A percentile compares a stretch with the other conserved stretches of the same genome.
Conservation (phyloP, 2,797 vertebrate species). For the Sebastes nivosus region DNA sequence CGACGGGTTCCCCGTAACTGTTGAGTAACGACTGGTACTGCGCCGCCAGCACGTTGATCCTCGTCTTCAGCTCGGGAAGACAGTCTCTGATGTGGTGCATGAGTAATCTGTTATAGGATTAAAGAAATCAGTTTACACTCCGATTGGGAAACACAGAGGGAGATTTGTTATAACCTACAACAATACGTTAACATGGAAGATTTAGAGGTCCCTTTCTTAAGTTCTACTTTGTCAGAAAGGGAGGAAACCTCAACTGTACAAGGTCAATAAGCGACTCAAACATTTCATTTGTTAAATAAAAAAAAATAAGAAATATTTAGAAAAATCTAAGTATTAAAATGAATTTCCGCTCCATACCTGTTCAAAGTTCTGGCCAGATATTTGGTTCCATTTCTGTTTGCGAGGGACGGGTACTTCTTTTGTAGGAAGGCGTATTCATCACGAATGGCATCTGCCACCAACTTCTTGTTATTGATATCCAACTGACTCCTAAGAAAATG, state of each 20-base stretch:
- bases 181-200: background rate
- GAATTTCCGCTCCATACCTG: conserved; percentile 79
- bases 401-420: conserved; percentile 97
- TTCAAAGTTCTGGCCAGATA: conserved; percentile 95
- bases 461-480: conserved; percentile 97
- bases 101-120: conserved; percentile 82
- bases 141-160: background rate
- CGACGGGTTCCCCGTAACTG: conserved; percentile 95
- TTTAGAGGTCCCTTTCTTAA: background rate
- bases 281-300: background rate
- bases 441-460: conserved; percentile 90
- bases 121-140: background rate
- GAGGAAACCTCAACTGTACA: background rate
- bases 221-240: background rate
- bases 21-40: conserved; percentile 97
- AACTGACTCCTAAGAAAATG: conserved; percentile 90
- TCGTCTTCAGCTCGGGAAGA: conserved; percentile 96
- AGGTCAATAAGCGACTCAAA: background rate
- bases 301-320: background rate
- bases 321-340: background rate
- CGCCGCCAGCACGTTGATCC: conserved; percentile 95
- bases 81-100: conserved; percentile 99
- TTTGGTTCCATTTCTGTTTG: conserved; percentile 97
- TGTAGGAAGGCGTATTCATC: conserved; percentile 96
- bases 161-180: background rate